Base-by-base conservation (phyloP, 2,888 invertebrate genomes). In the Aricia artaxerxes region DNA sequence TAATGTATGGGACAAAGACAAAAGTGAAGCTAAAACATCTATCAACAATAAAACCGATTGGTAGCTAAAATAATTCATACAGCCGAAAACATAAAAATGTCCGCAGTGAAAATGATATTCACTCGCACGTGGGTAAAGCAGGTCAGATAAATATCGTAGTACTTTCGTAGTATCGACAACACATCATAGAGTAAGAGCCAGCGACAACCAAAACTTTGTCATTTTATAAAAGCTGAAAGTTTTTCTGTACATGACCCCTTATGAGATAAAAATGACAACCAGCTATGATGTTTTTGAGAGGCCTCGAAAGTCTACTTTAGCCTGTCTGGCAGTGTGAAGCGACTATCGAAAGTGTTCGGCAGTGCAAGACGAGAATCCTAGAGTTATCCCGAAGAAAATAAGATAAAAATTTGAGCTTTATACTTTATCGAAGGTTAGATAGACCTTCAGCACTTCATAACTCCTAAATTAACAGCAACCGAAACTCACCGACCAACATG, bases 111-210 rank as follows among this genome's bases (percentile, higher is more conserved):
- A 57, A 57, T 57, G 57, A 57, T 57, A 57, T 57, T 57, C 57
- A 57, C 57, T 57, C 57, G 57, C 57, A 57, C 57, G 57, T 57
- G 57, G 16, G 61, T 61, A 24, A n/a, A n/a, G n/a, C 61, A n/a
- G 61, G 61, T 61, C 61, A 61, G 16, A 24, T 61, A 61, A 61
- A 61, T 61, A 61, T 61, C 61, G 24, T 61, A 61, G 61, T 61
- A 7, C 61, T 61, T 61, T 61, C 24, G n/a, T 24, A 61, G 61
- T 61, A 61, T 61, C 61, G 61, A n/a, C 61, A 57, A 57, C 57
- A 57, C 57, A 57, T 57, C 57, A 57, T 57, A 57, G 57, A 57
- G 57, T 57, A 4, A 57, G 57, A 57, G 4, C 13, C 57, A 57
- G 57, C 16, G 49, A 49, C 49, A 49, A 1, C 44, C 44, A 44